Conservation (phyloP, 1,140 invertebrate genomes). For the Drosophila jambulina region DNA sequence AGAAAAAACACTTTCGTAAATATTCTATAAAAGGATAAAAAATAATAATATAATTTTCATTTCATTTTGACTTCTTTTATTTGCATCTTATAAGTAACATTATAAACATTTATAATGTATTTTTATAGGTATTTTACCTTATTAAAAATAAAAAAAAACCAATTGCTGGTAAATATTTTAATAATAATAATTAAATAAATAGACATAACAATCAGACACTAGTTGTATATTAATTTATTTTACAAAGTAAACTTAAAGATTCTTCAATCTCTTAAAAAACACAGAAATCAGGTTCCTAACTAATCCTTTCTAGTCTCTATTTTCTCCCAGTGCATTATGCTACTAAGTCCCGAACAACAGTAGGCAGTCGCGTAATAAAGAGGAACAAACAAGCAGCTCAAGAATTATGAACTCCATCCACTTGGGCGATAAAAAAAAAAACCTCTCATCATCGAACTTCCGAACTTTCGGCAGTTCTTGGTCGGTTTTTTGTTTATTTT, state of each 20-base stretch:
- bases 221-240: not conserved
- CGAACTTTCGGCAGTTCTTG: slow-evolving; percentile 54
- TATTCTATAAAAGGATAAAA: no score
- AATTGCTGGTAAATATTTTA: no score
- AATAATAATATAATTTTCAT: no score
- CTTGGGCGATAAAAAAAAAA: slow-evolving; percentile 45
- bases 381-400: slow-evolving; percentile 42
- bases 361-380: slow-evolving; percentile 30
- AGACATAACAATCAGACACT: not conserved
- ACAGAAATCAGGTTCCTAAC: not conserved
- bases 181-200: no score
- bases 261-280: not conserved
- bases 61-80: no score
- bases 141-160: no score
- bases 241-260: not conserved
- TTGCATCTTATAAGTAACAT: no score
- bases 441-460: slow-evolving; percentile 41
- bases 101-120: no score
- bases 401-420: slow-evolving; percentile 44
- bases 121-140: no score
- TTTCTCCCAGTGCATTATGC: not conserved
- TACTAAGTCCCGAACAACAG: slow-evolving; percentile 26
- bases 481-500: slow-evolving; percentile 11
- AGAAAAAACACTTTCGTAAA: no score
- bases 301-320: no score